Percentiles rank a stretch among this genome's conserved stretches.
phyloP scores from a whole-genome alignment of 2,113 vertebrate species.

The Odontophorus gujanensis region DNA sequence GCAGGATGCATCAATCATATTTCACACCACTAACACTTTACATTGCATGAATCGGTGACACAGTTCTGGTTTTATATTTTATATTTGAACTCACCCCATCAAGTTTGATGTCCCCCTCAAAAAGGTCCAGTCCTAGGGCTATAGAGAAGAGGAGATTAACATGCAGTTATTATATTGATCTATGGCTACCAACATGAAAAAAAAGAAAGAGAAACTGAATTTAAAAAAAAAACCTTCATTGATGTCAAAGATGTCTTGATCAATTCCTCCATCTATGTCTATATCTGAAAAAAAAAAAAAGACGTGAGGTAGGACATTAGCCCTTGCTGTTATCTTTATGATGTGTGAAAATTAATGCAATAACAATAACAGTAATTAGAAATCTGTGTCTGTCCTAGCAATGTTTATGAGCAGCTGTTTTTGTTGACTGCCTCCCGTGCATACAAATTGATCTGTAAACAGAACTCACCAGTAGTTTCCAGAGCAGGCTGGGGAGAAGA shows the following conservation, averaged over 20 bases:
- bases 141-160: conserved; percentile 29
- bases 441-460: conserved; percentile 60
- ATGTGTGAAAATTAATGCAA: conserved; percentile 66
- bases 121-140: conserved; percentile 86
- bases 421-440: conserved; percentile 31
- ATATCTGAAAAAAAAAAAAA: conserved; percentile 76
- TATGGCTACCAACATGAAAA: neutral
- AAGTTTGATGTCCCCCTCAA: conserved; percentile 88
- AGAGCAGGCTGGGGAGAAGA: conserved; percentile 70
- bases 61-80: neutral
- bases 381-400: conserved; percentile 40
- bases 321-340: conserved; percentile 58
- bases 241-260: conserved; percentile 91
- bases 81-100: conserved; percentile 77
- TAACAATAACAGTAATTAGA: conserved; percentile 67
- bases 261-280: conserved; percentile 85
- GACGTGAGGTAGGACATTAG: conserved; percentile 41
- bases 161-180: conserved; percentile 3
- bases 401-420: conserved; percentile 55
- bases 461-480: conserved; percentile 79
- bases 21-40: neutral
- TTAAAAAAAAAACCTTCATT: conserved; percentile 85
- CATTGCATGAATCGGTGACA: neutral
- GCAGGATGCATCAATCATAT: neutral
- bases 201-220: neutral